Evolutionary conservation across 2,888 invertebrate genomes (phyloP).

Genomic region (Plagodis dolabraria): DNA sequence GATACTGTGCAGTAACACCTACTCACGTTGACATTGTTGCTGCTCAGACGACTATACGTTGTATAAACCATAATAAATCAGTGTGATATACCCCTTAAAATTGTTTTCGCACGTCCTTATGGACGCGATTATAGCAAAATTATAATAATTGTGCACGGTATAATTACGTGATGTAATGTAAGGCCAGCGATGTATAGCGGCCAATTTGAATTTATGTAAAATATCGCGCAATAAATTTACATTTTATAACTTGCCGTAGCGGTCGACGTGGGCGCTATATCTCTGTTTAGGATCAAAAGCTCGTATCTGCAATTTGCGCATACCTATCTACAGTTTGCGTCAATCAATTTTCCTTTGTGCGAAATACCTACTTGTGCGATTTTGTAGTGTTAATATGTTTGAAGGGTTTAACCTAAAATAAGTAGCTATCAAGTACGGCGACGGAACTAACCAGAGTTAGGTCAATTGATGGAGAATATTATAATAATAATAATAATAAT

Average conservation of each 20-base stretch:
- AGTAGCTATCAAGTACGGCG: too few species aligned
- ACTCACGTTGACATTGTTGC: too few species aligned
- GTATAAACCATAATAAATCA: conserved; percentile 69
- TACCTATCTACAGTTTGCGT: conserved; percentile 51
- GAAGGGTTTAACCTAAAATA: too few species aligned
- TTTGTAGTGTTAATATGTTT: too few species aligned
- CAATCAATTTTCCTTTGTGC: conserved; percentile 32
- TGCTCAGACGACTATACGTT: not conserved
- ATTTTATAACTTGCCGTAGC: conserved; percentile 77
- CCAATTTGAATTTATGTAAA: conserved; percentile 82
- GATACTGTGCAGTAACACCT: too few species aligned
- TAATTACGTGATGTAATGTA: conserved; percentile 81
- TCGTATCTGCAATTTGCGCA: conserved; percentile 66
- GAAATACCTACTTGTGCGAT: too few species aligned
- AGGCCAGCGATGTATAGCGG: conserved; percentile 73
- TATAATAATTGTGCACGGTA: conserved; percentile 80
- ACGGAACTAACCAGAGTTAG: too few species aligned
- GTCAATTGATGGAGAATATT: too few species aligned
- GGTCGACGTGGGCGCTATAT: conserved; percentile 68
- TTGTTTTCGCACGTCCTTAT: conserved; percentile 82
- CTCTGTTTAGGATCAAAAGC: conserved; percentile 75
- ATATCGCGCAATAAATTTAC: conserved; percentile 82
- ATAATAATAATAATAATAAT: too few species aligned
- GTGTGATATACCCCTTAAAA: conserved; percentile 68
- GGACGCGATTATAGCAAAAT: conserved; percentile 80